Percentiles rank a stretch among this genome's conserved stretches.
These are phyloP conservation scores for Lacerta viridis DNA, from an alignment of 2,797 vertebrate species.

Conservation along the genomic window DNA sequence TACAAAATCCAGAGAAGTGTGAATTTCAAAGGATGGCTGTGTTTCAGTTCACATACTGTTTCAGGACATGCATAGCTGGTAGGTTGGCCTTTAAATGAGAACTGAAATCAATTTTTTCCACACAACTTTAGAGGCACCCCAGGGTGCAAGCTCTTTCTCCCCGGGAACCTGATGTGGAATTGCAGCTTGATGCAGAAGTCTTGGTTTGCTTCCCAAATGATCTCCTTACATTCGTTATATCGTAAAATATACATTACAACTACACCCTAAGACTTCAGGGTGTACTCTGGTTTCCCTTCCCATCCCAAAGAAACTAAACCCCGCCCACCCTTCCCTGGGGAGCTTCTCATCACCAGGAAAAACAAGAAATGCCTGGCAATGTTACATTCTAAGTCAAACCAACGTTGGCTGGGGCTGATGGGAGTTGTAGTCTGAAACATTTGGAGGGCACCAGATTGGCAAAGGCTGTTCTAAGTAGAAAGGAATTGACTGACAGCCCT, in stretches of 20 bases:
- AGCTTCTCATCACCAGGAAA: background rate
- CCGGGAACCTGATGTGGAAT: background rate
- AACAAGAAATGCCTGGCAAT: background rate
- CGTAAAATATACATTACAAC: background rate
- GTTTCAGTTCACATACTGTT: too few relatives aligned
- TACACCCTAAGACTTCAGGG: background rate
- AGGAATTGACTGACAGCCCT: background rate
- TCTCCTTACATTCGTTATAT: background rate
- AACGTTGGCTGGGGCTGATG: too few relatives aligned
- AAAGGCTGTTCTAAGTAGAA: background rate
- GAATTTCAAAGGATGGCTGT: too few relatives aligned
- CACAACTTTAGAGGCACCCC: too few relatives aligned
- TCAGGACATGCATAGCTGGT: too few relatives aligned
- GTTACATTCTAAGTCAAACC: background rate
- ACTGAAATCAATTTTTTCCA: too few relatives aligned
- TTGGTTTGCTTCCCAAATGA: background rate
- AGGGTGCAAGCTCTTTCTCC: background rate
- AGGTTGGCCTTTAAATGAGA: too few relatives aligned
- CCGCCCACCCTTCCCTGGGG: background rate
- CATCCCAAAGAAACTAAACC: background rate
- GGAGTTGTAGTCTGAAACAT: too few relatives aligned
- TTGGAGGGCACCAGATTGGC: too few relatives aligned
- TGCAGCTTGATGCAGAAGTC: background rate
- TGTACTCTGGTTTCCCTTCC: background rate
- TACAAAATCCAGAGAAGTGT: too few relatives aligned